Evolutionary conservation across 2,888 invertebrate genomes (phyloP).

Genomic region (Scaptomyza flava): DNA sequence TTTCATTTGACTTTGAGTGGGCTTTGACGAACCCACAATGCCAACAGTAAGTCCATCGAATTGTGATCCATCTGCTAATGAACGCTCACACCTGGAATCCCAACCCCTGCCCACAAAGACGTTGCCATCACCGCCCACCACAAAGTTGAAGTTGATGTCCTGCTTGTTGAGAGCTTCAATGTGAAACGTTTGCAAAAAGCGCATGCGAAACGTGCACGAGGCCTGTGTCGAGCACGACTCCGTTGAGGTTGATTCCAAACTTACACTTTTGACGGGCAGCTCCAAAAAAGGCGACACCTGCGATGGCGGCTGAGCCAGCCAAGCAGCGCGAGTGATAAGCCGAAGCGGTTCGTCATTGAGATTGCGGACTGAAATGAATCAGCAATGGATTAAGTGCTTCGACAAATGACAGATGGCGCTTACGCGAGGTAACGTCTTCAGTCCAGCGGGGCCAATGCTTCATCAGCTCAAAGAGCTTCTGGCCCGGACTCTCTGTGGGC

Average conservation of each 20-base stretch:
- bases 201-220: constrained; percentile 86
- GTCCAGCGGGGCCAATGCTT: constrained; percentile 89
- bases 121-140: constrained; percentile 91
- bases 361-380: constrained; percentile 44
- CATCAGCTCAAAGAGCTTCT: constrained; percentile 87
- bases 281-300: constrained; percentile 21
- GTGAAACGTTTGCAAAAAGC: constrained; percentile 88
- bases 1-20: constrained; percentile 85
- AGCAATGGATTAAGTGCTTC: neutral
- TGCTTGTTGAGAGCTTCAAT: constrained; percentile 86
- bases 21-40: constrained; percentile 87
- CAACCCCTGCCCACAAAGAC: constrained; percentile 90
- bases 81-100: constrained; percentile 87
- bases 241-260: constrained; percentile 41
- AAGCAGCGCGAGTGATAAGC: constrained; percentile 55
- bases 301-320: constrained; percentile 65
- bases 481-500: constrained; percentile 89
- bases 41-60: constrained; percentile 87
- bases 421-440: constrained; percentile 53
- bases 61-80: constrained; percentile 54
- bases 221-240: constrained; percentile 56
- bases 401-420: constrained; percentile 11
- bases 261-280: constrained; percentile 47
- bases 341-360: constrained; percentile 62
- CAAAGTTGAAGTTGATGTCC: constrained; percentile 91